Base-by-base conservation (phyloP, 2,888 invertebrate genomes). In the Venusia cambrica region DNA sequence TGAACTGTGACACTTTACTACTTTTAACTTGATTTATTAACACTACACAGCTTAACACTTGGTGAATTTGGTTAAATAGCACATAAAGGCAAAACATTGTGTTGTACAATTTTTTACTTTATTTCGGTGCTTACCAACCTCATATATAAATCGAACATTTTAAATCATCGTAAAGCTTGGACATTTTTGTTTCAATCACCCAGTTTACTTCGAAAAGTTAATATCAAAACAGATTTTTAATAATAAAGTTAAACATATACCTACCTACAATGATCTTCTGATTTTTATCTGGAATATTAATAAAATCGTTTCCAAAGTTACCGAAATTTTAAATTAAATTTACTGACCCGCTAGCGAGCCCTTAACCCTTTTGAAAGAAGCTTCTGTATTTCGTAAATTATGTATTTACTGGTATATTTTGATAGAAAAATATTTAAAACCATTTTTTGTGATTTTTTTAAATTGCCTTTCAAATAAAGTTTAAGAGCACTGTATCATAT, bases 251-350 rank as follows among this genome's bases (percentile, higher is more conserved):
- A 4, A n/a, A 25, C 9, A 9, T n/a, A 14, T 4, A 9, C 15
- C 8, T 38, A 25, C 24, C 13, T 27, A 22, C 28, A 24, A 38
- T 7, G 29, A 38, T 38, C 33, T 38, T 25, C 38, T 29, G 14
- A 38, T 33, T 25, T 33, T 33, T 24, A 38, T 18, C 18, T 15
- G 12, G 25, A 29, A 38, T 41, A 41, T 41, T 38, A n/a, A n/a
- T n/a, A 35, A 41, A 45, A 43, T 36, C 38, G 29, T 20, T 32
- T 25, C 9, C 1, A 32, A 44, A 45, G 33, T 43, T 37, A 30
- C 42, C 35, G 44, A 30, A 34, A 34, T 41, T 39, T 28, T 38
- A 33, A 45, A 48, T 47, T 47, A 40, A 47, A 43, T 45, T 32
- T 43, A 42, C 15, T 36, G 35, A 41, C 38, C 27, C 34, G 22